Conservation (phyloP, 2,888 invertebrate genomes). For the Seira ritae region DNA sequence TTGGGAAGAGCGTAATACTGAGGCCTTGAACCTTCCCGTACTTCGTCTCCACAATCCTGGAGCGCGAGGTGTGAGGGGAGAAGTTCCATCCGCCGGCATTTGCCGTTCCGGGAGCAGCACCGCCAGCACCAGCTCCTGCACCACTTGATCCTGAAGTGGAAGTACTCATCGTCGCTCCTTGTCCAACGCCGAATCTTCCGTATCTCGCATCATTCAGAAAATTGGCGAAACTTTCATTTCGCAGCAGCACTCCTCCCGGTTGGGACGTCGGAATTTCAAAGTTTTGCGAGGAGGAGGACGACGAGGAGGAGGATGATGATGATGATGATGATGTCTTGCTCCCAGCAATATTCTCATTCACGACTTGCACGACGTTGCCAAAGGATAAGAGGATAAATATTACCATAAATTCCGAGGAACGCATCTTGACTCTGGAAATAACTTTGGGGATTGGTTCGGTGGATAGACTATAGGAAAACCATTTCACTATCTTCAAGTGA, state of each 20-base stretch:
- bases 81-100: constrained; percentile 64
- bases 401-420: constrained; percentile 52
- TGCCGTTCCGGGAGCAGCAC: too few species aligned
- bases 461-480: too few species aligned
- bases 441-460: constrained; percentile 27
- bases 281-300: too few species aligned
- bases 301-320: too few species aligned
- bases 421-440: constrained; percentile 63
- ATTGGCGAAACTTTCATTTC: constrained; percentile 63
- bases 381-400: constrained; percentile 58
- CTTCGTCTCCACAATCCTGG: constrained; percentile 87
- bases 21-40: constrained; percentile 77
- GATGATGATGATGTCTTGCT: constrained; percentile 34
- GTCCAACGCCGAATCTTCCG: constrained; percentile 57
- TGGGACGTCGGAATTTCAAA: constrained; percentile 48
- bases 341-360: constrained; percentile 56
- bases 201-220: constrained; percentile 60
- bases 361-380: constrained; percentile 59
- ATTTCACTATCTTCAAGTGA: not conserved
- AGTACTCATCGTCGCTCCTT: constrained; percentile 42
- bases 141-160: constrained; percentile 40
- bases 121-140: constrained; percentile 17
- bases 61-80: constrained; percentile 78
- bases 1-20: constrained; percentile 71
- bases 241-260: constrained; percentile 33